Conservation (phyloP, 1,140 invertebrate genomes). For the Micrasema minimum region DNA sequence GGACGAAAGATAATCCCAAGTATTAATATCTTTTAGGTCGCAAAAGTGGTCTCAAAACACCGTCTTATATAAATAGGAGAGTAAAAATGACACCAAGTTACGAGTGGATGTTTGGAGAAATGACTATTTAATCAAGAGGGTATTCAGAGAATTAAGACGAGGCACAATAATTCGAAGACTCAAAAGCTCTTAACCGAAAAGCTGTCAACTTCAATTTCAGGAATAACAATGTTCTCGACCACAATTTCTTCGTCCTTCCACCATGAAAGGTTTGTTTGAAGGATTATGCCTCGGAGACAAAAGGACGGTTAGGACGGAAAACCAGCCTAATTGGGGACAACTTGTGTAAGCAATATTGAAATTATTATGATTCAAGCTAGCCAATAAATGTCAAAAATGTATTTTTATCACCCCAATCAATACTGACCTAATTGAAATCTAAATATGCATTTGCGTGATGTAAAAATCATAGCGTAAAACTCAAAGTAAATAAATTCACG, state of each 20-base stretch:
- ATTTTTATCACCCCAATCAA: too few species aligned
- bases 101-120: not conserved
- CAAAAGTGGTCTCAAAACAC: too few species aligned
- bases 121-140: constrained; percentile 16
- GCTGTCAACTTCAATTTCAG: constrained; percentile 31
- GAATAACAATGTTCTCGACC: constrained; percentile 34
- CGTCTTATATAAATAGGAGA: too few species aligned
- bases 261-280: constrained; percentile 19
- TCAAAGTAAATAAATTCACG: too few species aligned
- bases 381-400: too few species aligned
- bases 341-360: constrained; percentile 5
- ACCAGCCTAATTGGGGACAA: not conserved
- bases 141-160: not conserved
- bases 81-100: too few species aligned
- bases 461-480: too few species aligned
- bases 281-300: constrained; percentile 4
- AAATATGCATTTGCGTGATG: too few species aligned
- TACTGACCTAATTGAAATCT: too few species aligned
- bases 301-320: not conserved
- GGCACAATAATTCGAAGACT: constrained; percentile 2
- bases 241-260: constrained; percentile 12
- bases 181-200: constrained; percentile 32
- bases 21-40: too few species aligned
- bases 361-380: too few species aligned
- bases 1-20: too few species aligned